These are phyloP conservation scores for Lophochroa leadbeateri DNA, from an alignment of 2,113 vertebrate species.

Conservation along the genomic window DNA sequence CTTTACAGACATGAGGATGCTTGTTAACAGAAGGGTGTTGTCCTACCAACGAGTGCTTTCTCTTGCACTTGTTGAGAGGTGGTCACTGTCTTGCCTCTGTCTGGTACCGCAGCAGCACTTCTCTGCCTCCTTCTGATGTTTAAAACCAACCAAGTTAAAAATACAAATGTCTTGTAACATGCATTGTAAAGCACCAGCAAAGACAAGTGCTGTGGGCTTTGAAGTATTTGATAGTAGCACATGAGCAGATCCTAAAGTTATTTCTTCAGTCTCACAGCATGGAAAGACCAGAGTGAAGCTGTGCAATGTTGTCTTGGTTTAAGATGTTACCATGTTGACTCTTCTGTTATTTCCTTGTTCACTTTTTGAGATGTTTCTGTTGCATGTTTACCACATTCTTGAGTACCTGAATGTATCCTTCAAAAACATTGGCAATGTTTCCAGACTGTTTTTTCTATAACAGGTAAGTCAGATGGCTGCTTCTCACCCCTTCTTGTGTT, in stretches of 20 bases:
- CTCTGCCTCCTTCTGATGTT: background rate
- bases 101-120: background rate
- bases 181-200: background rate
- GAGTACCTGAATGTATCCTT: background rate
- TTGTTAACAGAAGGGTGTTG: background rate
- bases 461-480: background rate
- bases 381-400: background rate
- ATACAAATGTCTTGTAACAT: background rate
- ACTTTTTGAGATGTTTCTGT: background rate
- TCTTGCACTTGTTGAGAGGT: background rate
- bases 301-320: background rate
- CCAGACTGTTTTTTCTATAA: background rate
- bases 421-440: background rate
- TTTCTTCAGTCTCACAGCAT: background rate
- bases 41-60: fast-evolving
- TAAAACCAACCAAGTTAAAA: background rate
- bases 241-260: background rate
- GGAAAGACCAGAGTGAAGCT: background rate
- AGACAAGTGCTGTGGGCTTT: fast-evolving
- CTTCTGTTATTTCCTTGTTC: background rate
- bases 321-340: background rate
- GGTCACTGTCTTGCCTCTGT: background rate
- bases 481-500: background rate
- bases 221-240: background rate
- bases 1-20: background rate